These are phyloP conservation scores for Cheilosia scutellata DNA, from an alignment of 2,888 invertebrate genomes.

Conservation along the genomic window DNA sequence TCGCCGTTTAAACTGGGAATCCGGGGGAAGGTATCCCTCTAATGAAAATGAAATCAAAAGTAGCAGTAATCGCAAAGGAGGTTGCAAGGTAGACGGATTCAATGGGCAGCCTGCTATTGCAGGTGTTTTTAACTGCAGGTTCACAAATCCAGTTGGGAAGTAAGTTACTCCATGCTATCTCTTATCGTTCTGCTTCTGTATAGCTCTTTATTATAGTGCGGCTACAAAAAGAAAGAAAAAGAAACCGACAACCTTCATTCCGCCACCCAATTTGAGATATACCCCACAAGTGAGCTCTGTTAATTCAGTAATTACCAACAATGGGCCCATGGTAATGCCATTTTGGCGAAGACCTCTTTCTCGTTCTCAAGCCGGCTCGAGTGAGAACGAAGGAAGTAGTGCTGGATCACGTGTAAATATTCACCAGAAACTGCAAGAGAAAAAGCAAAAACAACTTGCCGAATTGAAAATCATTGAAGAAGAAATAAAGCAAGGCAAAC, in stretches of 20 bases:
- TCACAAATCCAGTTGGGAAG: conserved; percentile 90
- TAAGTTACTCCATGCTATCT: conserved; percentile 75
- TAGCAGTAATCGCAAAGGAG: conserved; percentile 42
- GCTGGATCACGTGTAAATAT: conserved; percentile 92
- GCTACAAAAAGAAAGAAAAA: conserved; percentile 92
- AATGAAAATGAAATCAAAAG: conserved; percentile 59
- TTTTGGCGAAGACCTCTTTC: conserved; percentile 91
- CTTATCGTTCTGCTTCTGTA: not conserved
- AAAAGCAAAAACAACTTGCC: conserved; percentile 94
- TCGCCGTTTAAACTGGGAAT: conserved; percentile 89
- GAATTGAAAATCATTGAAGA: conserved; percentile 93
- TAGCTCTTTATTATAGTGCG: conserved; percentile 65
- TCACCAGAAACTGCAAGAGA: conserved; percentile 93
- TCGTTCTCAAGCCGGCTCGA: conserved; percentile 86
- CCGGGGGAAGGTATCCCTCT: conserved; percentile 85
- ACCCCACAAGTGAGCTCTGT: conserved; percentile 64
- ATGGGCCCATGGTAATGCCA: conserved; percentile 86
- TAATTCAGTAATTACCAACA: conserved; percentile 46
- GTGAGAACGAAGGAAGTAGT: conserved; percentile 91
- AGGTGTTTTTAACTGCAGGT: conserved; percentile 95
- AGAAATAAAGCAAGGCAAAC: conserved; percentile 93
- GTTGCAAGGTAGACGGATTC: conserved; percentile 42
- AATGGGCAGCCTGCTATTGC: conserved; percentile 86
- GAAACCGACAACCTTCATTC: conserved; percentile 94
- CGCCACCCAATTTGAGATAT: conserved; percentile 86